These are phyloP conservation scores for Kryptolebias ocellatus DNA, from an alignment of 2,797 vertebrate species.

Conservation along the genomic window DNA sequence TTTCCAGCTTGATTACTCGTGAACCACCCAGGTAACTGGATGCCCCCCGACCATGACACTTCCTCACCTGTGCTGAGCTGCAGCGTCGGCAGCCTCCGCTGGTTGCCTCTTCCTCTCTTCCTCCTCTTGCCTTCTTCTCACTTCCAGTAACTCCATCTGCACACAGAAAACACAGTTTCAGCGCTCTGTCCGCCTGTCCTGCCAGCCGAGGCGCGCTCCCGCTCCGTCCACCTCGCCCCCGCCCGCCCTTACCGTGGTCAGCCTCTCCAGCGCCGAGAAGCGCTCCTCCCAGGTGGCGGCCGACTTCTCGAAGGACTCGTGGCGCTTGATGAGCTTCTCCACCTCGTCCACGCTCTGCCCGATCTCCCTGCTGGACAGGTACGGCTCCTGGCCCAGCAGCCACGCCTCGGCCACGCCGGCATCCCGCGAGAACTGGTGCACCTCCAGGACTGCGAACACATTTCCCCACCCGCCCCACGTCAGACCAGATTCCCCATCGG, in stretches of 20 bases:
- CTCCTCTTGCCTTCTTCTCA: slow-evolving; percentile 93
- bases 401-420: slow-evolving; percentile 96
- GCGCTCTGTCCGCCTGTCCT: neutral
- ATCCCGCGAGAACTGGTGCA: slow-evolving; percentile 96
- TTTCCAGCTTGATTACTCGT: neutral
- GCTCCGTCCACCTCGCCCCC: accelerated
- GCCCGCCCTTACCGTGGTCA: slow-evolving; percentile 89
- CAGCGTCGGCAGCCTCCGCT: slow-evolving; percentile 82
- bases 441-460: slow-evolving; percentile 88
- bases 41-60: neutral
- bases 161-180: slow-evolving; percentile 1
- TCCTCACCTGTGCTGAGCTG: slow-evolving; percentile 85
- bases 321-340: slow-evolving; percentile 96
- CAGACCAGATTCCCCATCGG: neutral
- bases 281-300: slow-evolving; percentile 98
- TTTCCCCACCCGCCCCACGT: neutral
- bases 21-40: neutral
- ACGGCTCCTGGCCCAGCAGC: slow-evolving; percentile 95
- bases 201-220: neutral
- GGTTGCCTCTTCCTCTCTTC: slow-evolving; percentile 90
- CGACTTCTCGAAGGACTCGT: slow-evolving; percentile 97
- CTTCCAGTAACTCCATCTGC: slow-evolving; percentile 94
- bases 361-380: slow-evolving; percentile 92
- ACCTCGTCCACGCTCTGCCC: slow-evolving; percentile 96
- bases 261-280: slow-evolving; percentile 92